These are phyloP conservation scores for Hoplodrina ambigua DNA, from an alignment of 2,888 invertebrate genomes.

Conservation along the genomic window DNA sequence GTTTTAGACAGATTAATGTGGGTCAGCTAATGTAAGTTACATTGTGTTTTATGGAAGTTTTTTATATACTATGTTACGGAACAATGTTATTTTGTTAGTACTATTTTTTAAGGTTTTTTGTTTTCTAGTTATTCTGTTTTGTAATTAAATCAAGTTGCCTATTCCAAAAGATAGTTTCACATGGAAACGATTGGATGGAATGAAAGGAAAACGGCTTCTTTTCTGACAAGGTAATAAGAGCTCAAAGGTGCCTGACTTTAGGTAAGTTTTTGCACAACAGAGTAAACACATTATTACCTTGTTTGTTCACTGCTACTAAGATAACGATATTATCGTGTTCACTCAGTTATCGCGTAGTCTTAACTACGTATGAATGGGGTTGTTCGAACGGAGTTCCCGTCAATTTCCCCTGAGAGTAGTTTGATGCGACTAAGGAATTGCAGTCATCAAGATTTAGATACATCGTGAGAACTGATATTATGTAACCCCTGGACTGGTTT, in stretches of 20 bases:
- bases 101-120: background rate
- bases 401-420: conserved; percentile 50
- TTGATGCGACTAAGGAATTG: conserved; percentile 44
- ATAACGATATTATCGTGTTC: conserved; percentile 5
- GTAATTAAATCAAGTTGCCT: too few relatives aligned
- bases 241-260: too few relatives aligned
- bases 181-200: too few relatives aligned
- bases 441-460: conserved; percentile 33
- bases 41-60: conserved; percentile 5
- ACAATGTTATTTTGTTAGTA: background rate
- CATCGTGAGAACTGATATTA: conserved; percentile 9
- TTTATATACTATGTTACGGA: background rate
- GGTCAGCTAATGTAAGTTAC: conserved; percentile 37
- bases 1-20: conserved; percentile 49
- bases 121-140: background rate
- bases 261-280: too few relatives aligned
- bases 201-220: too few relatives aligned
- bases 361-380: conserved; percentile 31
- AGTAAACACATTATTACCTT: background rate
- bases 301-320: background rate
- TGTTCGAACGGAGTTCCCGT: conserved; percentile 23
- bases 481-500: background rate
- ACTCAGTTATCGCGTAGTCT: conserved; percentile 7
- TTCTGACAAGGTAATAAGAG: too few relatives aligned
- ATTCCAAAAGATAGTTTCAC: too few relatives aligned